Evolutionary conservation across 2,113 vertebrate species (phyloP).

Genomic region (Ornithorhynchus anatinus): DNA sequence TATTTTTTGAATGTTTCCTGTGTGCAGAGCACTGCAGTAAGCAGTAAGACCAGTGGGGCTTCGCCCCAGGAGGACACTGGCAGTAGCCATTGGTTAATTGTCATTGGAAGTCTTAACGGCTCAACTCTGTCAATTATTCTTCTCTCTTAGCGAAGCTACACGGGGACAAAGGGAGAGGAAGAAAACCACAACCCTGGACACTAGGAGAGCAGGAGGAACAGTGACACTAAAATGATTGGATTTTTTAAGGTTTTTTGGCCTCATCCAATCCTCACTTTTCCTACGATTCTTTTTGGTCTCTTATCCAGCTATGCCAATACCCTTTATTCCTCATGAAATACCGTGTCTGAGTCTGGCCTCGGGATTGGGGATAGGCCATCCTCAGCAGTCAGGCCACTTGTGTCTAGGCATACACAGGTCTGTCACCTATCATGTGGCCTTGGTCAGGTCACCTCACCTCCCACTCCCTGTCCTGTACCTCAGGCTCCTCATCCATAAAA

Average conservation of each 20-base stretch:
- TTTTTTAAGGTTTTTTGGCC: not conserved
- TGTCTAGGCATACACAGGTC: not conserved
- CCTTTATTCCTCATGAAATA: not conserved
- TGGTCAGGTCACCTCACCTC: too few relatives aligned
- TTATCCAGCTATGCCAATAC: not conserved
- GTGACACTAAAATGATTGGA: not conserved
- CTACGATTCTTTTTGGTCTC: not conserved
- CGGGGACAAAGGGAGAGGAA: not conserved
- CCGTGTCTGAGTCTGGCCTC: not conserved
- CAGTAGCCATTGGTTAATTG: not conserved
- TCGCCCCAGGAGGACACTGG: too few relatives aligned
- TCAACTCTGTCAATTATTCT: not conserved
- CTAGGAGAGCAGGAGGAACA: not conserved
- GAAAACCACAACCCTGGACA: not conserved
- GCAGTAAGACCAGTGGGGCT: too few relatives aligned
- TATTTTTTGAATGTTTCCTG: too few relatives aligned
- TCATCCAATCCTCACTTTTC: not conserved
- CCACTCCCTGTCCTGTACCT: too few relatives aligned
- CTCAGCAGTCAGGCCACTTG: not conserved
- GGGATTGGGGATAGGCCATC: not conserved
- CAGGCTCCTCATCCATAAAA: too few relatives aligned
- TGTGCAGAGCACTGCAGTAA: too few relatives aligned
- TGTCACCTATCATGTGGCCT: not conserved
- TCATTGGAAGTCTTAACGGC: not conserved
- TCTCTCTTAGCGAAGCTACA: not conserved